Evolutionary conservation across 2,888 invertebrate genomes (phyloP).

Genomic region (Lepidocyrtoides sp.): DNA sequence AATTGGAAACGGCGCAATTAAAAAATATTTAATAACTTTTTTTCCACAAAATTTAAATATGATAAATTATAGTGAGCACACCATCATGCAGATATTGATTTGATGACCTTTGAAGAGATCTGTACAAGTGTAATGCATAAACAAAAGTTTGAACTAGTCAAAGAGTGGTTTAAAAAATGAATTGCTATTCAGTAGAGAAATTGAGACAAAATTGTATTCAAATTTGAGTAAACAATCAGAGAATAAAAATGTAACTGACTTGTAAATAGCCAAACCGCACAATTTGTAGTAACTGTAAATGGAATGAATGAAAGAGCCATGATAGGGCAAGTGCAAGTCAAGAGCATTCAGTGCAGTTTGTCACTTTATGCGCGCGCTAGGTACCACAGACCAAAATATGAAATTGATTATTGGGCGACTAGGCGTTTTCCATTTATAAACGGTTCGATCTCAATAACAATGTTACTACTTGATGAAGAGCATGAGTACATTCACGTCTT

Average conservation of each 20-base stretch:
- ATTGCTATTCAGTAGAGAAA: background rate
- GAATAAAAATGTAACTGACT: background rate
- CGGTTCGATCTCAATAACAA: background rate
- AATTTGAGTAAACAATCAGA: background rate
- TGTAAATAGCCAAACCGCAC: background rate
- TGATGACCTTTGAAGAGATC: conserved; percentile 4
- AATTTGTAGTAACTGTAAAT: background rate
- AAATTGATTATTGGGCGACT: conserved; percentile 26
- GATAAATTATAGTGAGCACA: background rate
- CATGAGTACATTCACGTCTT: conserved; percentile 23
- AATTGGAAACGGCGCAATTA: background rate
- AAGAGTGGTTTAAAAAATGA: no score
- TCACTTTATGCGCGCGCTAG: background rate
- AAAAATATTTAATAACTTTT: background rate
- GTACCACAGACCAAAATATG: background rate
- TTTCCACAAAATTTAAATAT: background rate
- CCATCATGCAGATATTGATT: background rate
- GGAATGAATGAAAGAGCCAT: background rate
- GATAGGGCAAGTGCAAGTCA: conserved; percentile 16
- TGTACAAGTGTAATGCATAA: background rate
- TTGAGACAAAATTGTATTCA: background rate
- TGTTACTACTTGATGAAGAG: background rate
- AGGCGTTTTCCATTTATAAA: conserved; percentile 17
- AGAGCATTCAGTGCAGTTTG: conserved; percentile 5
- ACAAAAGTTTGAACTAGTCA: no score